Evolutionary conservation across 2,888 invertebrate species (phyloP), one percentile per base, ranked within the genome.

Genomic region (Eupithecia centaureata): DNA sequence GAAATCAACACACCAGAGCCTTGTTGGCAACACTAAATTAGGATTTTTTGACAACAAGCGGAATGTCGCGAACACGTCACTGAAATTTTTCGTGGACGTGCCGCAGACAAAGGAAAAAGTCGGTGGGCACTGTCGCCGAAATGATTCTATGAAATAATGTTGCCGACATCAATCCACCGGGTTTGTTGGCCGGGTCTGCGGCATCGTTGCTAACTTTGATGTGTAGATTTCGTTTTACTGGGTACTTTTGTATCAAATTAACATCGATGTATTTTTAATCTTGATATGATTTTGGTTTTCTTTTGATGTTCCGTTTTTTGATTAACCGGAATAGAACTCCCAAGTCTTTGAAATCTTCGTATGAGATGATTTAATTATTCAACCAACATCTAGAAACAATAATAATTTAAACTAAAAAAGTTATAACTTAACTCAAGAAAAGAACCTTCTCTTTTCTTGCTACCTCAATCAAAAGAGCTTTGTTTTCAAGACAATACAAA

Each of bases 391-490:
- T 22, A 10, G 3, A 2, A 57, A 30, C 22, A 28, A 61, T 47
- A 57, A 30, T 28, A 28, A 61, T 47, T 22, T 5, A 28, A 61
- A 47, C 13, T 25, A 61, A 70, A 66, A 65, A 66, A 61, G 47
- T 64, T 57, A 57, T 68, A 51, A 70, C 57, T 47, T 64, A 68
- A 60, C 57, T 30, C 61, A 67, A n/a, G 52, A 66, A 69, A 42
- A 62, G 61, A 68, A 63, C 47, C 56, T 57, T 57, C 33, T 64
- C 65, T 59, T 67, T 70, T 33, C 67, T 65, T 68, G 64, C 62
- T 68, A 66, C 70, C 68, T 72, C 70, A 70, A 72, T 72, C 68
- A 67, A 70, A 72, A 73, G 66, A 60, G 64, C 67, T 66, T 70
- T 70, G 67, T 68, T 68, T 47, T 52, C 30, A 42, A 68, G 63